Evolutionary conservation across 2,113 vertebrate genomes (phyloP).

Genomic region (Antechinus flavipes): DNA sequence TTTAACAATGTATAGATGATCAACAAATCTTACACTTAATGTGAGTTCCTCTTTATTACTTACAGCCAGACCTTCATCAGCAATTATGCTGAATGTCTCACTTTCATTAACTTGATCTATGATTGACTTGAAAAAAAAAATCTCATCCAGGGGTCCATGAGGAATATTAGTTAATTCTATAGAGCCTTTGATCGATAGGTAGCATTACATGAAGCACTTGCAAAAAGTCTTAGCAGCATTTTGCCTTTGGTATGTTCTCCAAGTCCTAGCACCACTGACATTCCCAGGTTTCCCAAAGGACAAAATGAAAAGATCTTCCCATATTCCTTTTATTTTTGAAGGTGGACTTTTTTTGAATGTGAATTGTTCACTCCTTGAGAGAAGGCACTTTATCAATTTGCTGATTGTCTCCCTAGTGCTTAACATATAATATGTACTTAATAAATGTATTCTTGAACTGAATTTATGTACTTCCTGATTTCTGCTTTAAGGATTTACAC

Average conservation of each 20-base stretch:
- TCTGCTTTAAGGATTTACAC: neutral
- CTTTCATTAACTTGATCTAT: slow-evolving; percentile 29
- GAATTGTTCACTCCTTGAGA: neutral
- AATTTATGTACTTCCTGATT: neutral
- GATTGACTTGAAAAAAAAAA: neutral
- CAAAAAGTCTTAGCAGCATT: slow-evolving; percentile 40
- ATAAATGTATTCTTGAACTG: neutral
- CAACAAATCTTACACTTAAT: slow-evolving; percentile 12
- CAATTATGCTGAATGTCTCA: slow-evolving; percentile 36
- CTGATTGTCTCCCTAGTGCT: neutral
- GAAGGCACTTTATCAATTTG: neutral
- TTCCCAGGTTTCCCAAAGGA: neutral
- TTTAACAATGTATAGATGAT: neutral
- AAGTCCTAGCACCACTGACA: neutral
- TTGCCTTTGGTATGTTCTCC: neutral
- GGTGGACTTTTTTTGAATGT: neutral
- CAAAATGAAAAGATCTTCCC: neutral
- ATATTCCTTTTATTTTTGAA: neutral
- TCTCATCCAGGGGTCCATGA: neutral
- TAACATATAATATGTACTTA: neutral
- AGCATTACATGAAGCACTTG: slow-evolving; percentile 13
- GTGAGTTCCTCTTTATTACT: slow-evolving; percentile 12
- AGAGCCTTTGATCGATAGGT: slow-evolving; percentile 43
- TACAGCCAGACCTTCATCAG: slow-evolving; percentile 42
- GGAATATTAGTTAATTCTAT: slow-evolving; percentile 47